A percentile compares a stretch with the other conserved stretches of the same genome.
Evolutionary conservation across 2,888 invertebrate genomes (phyloP).

Genomic region (Platycnemis pennipes): DNA sequence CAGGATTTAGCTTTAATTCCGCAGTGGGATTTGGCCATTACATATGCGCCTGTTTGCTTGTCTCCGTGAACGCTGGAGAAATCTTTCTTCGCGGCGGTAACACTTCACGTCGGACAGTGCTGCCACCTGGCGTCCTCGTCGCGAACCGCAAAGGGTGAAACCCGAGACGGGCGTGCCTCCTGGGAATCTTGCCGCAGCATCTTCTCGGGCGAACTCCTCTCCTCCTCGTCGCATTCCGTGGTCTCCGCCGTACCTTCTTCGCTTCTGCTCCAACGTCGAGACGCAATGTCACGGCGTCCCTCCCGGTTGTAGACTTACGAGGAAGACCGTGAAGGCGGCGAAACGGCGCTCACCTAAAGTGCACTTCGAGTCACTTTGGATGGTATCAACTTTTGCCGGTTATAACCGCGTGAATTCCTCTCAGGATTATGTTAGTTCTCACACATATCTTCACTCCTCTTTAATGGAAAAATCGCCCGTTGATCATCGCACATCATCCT

Average conservation of each 20-base stretch:
- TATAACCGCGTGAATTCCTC: background rate
- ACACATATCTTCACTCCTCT: background rate
- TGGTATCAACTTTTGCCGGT: background rate
- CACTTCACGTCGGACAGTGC: constrained; percentile 59
- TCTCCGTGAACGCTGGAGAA: background rate
- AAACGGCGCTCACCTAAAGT: background rate
- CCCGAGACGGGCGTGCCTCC: constrained; percentile 55
- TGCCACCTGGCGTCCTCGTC: constrained; percentile 52
- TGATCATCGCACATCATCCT: background rate
- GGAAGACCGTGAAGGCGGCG: background rate
- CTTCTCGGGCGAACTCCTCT: background rate
- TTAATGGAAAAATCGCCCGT: background rate
- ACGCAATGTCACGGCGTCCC: background rate
- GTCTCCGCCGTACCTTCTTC: background rate
- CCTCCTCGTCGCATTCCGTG: constrained; percentile 8
- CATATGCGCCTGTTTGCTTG: background rate
- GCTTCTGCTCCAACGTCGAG: background rate
- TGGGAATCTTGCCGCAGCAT: constrained; percentile 54
- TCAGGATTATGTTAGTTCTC: background rate
- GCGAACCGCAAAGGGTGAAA: constrained; percentile 65
- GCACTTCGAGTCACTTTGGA: background rate
- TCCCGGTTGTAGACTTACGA: background rate
- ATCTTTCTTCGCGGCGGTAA: background rate
- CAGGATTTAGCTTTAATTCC: background rate
- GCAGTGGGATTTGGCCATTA: too few species aligned